Percentiles rank a stretch among this genome's conserved stretches.
These are phyloP conservation scores for Tethea ocularis DNA, from an alignment of 2,888 invertebrate species.

Conservation along the genomic window DNA sequence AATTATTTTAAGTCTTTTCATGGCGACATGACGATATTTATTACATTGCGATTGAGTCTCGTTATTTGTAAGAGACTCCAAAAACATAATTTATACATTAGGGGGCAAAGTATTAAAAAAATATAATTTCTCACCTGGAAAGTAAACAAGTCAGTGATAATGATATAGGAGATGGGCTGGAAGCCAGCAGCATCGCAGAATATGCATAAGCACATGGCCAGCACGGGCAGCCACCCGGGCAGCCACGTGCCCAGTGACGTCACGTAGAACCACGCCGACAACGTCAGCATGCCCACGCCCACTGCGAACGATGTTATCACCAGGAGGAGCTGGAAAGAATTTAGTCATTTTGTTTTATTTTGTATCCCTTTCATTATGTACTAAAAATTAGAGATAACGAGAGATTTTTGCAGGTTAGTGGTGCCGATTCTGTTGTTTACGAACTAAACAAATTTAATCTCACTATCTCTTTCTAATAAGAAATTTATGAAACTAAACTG, in stretches of 20 bases:
- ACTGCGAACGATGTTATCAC: slow-evolving; percentile 68
- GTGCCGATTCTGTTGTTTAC: no score
- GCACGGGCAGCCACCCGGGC: slow-evolving; percentile 74
- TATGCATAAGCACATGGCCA: slow-evolving; percentile 74
- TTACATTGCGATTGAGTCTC: no score
- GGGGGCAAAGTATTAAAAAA: background rate
- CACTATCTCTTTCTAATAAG: no score
- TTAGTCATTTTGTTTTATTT: background rate
- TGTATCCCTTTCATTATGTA: no score
- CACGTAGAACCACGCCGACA: slow-evolving; percentile 73
- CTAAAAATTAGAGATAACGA: no score
- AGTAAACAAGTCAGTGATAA: slow-evolving; percentile 74
- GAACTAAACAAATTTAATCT: no score
- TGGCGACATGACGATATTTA: no score
- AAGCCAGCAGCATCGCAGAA: slow-evolving; percentile 77
- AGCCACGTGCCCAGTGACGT: slow-evolving; percentile 61
- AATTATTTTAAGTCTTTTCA: no score
- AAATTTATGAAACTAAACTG: no score
- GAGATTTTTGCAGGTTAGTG: no score
- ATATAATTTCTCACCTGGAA: slow-evolving; percentile 62
- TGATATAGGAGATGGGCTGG: slow-evolving; percentile 76
- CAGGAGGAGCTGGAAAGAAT: slow-evolving; percentile 61
- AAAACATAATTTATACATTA: no score
- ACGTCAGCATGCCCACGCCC: slow-evolving; percentile 66
- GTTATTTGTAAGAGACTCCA: no score